Percentiles rank a stretch among this genome's conserved stretches.
Conservation (phyloP, 2,797 vertebrate species). For the Chrysocyon brachyurus region DNA sequence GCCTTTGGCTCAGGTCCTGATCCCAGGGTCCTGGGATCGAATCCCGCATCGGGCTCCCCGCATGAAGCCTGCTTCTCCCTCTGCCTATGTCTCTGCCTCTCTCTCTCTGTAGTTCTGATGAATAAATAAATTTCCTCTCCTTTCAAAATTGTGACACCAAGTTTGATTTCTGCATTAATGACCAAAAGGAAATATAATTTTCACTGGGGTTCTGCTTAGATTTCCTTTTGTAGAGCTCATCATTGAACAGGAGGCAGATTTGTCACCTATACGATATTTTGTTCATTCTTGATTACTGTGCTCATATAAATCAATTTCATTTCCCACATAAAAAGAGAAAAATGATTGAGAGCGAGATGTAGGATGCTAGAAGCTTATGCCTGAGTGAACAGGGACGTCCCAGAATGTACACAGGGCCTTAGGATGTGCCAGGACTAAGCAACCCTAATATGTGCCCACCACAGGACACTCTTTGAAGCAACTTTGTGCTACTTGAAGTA, state of each 20-base stretch:
- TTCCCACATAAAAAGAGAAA: neutral
- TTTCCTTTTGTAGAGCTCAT: neutral
- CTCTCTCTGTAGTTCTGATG: no score
- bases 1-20: no score
- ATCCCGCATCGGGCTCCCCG: no score
- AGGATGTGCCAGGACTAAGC: rapidly evolving
- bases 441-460: neutral
- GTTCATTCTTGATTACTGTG: neutral
- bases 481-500: neutral
- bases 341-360: neutral
- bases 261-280: neutral
- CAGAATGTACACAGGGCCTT: no score
- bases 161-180: neutral
- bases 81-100: no score
- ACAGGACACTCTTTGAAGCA: neutral
- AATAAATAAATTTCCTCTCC: neutral
- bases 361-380: neutral
- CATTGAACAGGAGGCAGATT: neutral
- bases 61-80: no score
- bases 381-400: no score
- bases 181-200: neutral
- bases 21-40: no score
- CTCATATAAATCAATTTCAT: neutral
- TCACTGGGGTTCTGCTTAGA: neutral
- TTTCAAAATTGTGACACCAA: neutral